A percentile compares a stretch with the other conserved stretches of the same genome.
Conservation (phyloP, 2,888 invertebrate species). For the Cataglyphis albicans region DNA sequence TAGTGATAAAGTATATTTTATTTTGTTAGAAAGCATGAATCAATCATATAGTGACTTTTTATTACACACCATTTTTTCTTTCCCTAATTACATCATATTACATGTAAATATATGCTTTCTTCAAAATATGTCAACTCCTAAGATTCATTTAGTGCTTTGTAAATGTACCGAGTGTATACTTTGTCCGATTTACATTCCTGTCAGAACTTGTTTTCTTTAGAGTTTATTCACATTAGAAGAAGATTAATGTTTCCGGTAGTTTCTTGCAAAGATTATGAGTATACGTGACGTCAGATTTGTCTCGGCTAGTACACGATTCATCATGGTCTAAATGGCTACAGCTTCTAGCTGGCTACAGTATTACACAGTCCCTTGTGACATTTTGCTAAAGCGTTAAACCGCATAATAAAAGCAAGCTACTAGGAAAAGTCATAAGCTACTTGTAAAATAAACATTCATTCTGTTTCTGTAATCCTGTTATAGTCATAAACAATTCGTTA, state of each 20-base stretch:
- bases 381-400: not conserved
- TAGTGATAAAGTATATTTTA: not conserved
- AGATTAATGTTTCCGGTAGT: conserved; percentile 36
- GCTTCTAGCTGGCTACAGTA: not conserved
- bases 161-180: not conserved
- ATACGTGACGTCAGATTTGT: conserved; percentile 34
- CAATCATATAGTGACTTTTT: not conserved
- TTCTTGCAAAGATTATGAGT: conserved; percentile 27
- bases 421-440: not conserved
- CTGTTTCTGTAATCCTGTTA: not conserved
- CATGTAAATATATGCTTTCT: not conserved
- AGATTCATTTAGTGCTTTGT: conserved; percentile 2
- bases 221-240: not conserved
- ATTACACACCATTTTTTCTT: not conserved
- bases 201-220: not conserved
- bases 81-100: not conserved
- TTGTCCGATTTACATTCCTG: not conserved
- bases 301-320: conserved; percentile 20
- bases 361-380: not conserved
- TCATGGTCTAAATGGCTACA: conserved; percentile 1
- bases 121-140: not conserved
- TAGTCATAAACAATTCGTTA: not conserved
- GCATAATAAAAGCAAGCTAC: not conserved
- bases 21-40: not conserved
- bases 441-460: not conserved